Conservation (phyloP, 2,113 vertebrate species). For the Limanda limanda region DNA sequence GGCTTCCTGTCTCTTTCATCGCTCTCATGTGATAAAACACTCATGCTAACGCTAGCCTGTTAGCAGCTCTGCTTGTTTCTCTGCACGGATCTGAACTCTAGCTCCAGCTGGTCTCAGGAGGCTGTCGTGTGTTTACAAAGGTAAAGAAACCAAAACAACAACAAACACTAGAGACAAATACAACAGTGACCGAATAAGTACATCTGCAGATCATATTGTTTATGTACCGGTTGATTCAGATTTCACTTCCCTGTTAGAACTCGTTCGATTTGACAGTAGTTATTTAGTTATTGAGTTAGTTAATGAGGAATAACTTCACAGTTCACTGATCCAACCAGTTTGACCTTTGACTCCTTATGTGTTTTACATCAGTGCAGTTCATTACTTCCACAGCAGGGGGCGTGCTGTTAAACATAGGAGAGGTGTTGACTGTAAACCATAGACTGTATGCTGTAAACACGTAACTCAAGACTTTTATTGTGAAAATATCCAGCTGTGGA, state of each 20-base stretch:
- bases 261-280: too few relatives aligned
- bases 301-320: neutral
- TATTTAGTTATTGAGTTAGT: too few relatives aligned
- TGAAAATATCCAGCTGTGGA: too few relatives aligned
- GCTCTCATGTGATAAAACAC: constrained; percentile 38
- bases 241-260: neutral
- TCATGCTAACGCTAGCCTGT: constrained; percentile 53
- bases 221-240: too few relatives aligned
- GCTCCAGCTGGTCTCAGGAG: constrained; percentile 20
- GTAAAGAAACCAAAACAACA: constrained; percentile 22
- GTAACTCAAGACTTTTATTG: neutral
- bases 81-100: neutral
- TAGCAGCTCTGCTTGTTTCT: constrained; percentile 46
- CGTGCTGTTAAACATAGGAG: neutral
- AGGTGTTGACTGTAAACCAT: neutral
- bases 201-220: too few relatives aligned
- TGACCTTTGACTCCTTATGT: neutral
- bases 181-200: neutral
- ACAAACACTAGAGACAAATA: neutral
- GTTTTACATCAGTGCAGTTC: neutral
- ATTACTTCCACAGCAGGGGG: neutral
- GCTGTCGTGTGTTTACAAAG: constrained; percentile 1
- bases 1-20: neutral
- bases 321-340: neutral
- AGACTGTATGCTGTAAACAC: neutral